Evolutionary conservation across 1,140 invertebrate species (phyloP), one percentile per base, ranked within the genome.

Genomic region (Adelges cooleyi): DNA sequence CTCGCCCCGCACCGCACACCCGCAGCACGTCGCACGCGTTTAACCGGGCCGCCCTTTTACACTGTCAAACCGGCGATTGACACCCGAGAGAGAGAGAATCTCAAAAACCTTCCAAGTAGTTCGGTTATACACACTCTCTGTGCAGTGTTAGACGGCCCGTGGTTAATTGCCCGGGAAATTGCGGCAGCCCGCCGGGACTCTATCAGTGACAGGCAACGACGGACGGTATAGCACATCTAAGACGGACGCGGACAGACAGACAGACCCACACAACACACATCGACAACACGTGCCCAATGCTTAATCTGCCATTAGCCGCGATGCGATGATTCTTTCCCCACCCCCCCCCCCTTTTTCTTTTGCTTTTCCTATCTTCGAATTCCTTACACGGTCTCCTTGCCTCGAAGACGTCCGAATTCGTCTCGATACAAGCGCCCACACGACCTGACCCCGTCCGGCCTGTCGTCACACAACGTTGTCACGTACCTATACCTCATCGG

Each of bases 101-200:
- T 56, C 38, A 42, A 56, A 56, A 33, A 33, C 40, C n/a, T 36
- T 40, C 20, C 18, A 42, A 20, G 40, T 27, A 23, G 25, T 15
- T 18, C 27, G 23, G 17, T 33, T 13, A 17, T 52, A n/a, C 25
- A 23, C 42, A n/a, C 18, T 33, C 56, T n/a, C n/a, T n/a, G n/a
- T n/a, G n/a, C n/a, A n/a, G 42, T 22, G 56, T 62, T 33, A 48
- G 56, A 46, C 56, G 38, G 56, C 56, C 40, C 56, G 13, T 48
- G 56, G 56, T 62, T 62, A 62, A 62, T 62, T 62, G 56, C 44
- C 56, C 42, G 56, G 56, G 40, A 62, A 62, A 62, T 62, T 62
- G 56, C 56, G 17, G 40, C 40, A 62, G 29, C 56, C 46, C 42
- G 40, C n/a, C n/a, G 40, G 4, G 40, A n/a, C 56, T 20, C 11